Base-by-base conservation (phyloP, 2,797 vertebrate genomes). In the Macrochelys suwanniensis region DNA sequence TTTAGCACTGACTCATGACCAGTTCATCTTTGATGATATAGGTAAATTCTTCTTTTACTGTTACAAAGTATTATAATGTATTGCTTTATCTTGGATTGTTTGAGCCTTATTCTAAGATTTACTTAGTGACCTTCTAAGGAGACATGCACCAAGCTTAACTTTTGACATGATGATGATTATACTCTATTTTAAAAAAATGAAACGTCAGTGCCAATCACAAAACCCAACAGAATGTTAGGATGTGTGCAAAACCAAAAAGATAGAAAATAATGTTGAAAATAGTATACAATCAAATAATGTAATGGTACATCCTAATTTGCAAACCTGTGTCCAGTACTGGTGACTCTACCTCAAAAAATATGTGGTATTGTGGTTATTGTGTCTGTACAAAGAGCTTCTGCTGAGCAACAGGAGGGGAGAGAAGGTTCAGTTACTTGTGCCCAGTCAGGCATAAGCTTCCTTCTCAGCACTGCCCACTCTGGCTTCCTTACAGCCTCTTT, bases 1-100 rank as follows among this genome's bases (percentile, higher is more conserved):
- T 0, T 96, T 99, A 91, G 98, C 98, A 3, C 76, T 99, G 97
- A 99, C 99, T 65, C 98, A 98, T 92, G 99, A 99, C 91, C 99
- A 99, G 96, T 99, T 99, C 93, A 53, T 97, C 84, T 98, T 99
- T 83, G 97, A 98, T 82, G 97, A 98, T 57, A 97, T 99, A 96
- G 99, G 99, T 99, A 97, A 98, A 98, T 98, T 3, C 19, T 82
- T 84, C 5, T 53, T 84, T 71, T 74, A 9, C 45, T 6, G 1
- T 61, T 85, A n/a, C 42, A 87, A 61, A 15, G 88, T 3, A 51
- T 82, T 79, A 37, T 65, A 21, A 84, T 15, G 2, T 47, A 7
- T 23, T 79, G 16, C 42, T n/a, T 92, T 56, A 79, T 47, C 26
- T 83, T 53, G 68, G 25, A 1, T 15, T 56, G 28, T 82, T 79